Percentiles rank a stretch among this genome's conserved stretches.
phyloP scores from a whole-genome alignment of 2,113 vertebrate species.

The Isichthys henryi region DNA sequence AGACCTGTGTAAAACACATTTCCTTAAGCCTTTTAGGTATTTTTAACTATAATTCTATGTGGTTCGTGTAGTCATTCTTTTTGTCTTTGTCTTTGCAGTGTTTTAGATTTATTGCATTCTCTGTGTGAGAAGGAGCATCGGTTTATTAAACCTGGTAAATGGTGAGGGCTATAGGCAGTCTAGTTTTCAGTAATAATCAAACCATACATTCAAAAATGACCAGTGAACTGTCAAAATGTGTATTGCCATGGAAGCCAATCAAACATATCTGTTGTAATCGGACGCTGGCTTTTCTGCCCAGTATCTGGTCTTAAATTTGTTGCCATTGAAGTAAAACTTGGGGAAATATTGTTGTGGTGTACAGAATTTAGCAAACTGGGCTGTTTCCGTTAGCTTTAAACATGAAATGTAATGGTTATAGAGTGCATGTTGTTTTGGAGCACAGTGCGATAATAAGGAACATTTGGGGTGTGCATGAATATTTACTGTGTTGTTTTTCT shows the following conservation, averaged over 20 bases:
- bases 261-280: background rate
- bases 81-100: background rate
- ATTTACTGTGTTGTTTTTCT: background rate
- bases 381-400: background rate
- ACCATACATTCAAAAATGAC: background rate
- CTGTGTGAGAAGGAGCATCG: background rate
- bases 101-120: background rate
- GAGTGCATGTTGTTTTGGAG: background rate
- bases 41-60: background rate
- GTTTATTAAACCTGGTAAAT: background rate
- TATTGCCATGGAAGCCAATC: background rate
- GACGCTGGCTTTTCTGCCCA: background rate
- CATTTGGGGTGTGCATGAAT: background rate
- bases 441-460: background rate
- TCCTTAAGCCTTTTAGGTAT: background rate
- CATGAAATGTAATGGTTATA: background rate
- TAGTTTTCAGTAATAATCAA: background rate
- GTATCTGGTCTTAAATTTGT: background rate
- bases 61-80: background rate
- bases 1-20: slow-evolving; percentile 17
- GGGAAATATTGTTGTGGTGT: background rate
- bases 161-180: background rate
- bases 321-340: background rate
- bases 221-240: background rate
- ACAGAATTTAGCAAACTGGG: background rate